Conservation (phyloP, 2,797 vertebrate species). For the Mallotus villosus region DNA sequence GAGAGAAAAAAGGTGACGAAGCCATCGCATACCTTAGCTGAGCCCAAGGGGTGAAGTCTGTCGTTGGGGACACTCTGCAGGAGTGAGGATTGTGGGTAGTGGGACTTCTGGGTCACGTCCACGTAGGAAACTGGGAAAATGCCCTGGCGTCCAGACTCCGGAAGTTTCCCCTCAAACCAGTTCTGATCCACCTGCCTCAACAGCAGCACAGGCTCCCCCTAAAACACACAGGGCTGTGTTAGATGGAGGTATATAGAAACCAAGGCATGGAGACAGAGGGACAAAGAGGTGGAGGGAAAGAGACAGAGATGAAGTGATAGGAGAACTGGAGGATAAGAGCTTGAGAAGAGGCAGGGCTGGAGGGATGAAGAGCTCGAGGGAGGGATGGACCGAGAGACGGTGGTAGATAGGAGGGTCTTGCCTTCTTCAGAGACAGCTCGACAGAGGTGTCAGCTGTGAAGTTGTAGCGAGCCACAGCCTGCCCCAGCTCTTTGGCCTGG, state of each 20-base stretch:
- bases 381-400: background rate
- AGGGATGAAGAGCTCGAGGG: background rate
- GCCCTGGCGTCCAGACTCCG: slow-evolving; percentile 83
- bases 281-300: background rate
- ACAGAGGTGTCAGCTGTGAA: slow-evolving; percentile 87
- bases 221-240: background rate
- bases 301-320: background rate
- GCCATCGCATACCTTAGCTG: slow-evolving; percentile 73
- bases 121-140: slow-evolving; percentile 90
- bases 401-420: slow-evolving; percentile 44
- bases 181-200: slow-evolving; percentile 87
- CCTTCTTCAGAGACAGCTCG: slow-evolving; percentile 86
- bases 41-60: slow-evolving; percentile 74
- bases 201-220: slow-evolving; percentile 82
- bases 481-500: slow-evolving; percentile 82
- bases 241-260: background rate
- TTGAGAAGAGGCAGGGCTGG: background rate
- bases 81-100: slow-evolving; percentile 72
- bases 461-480: slow-evolving; percentile 86
- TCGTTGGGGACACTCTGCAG: slow-evolving; percentile 79
- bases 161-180: slow-evolving; percentile 87
- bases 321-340: too few relatives aligned
- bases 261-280: background rate
- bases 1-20: background rate
- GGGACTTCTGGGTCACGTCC: slow-evolving; percentile 80